Base-by-base conservation (phyloP, 1,140 invertebrate species). In the Bombus affinis region DNA sequence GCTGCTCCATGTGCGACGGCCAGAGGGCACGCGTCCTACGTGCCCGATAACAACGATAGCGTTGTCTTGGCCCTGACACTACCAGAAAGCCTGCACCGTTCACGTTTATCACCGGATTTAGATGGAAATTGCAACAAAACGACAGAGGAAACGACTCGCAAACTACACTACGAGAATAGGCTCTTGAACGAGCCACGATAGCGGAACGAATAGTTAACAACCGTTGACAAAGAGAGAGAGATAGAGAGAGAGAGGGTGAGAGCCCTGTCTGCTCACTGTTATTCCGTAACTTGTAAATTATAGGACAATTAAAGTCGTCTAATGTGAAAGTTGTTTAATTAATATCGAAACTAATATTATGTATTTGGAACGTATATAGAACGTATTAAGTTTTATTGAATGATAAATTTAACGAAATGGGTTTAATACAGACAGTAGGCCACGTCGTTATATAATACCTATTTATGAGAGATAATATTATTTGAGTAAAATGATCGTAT, bases 1-100 rank as follows among this genome's bases (percentile, higher is more conserved):
- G 76, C 59, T 83, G 74, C 42, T 65, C 84, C 79, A 72, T 62
- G 85, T 88, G 35, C 35, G 74, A 78, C 83, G 47, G 68, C 77
- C 82, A 75, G 37, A 59, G 85, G 80, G 86, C 57, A 74, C 57
- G 53, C 68, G 22, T 80, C 62, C 78, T 81, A 73, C 88, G 81
- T 81, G 82, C 62, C 74, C 77, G 92, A 93, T 93, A 92, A 93
- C 92, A 93, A 92, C 85, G 92, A 93, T 92, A 93, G 86, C 92
- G 90, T 92, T 93, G 92, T 93, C 91, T 88, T 81, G 83, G 74
- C 42, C 39, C 15, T 77, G 86, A 59, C 82, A 87, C 86, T 57
- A n/a, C n/a, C 37, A 44, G 76, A 79, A 80, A 80, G 62, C 32
- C 59, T 32, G 70, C 57, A 2, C 28, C 42, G 77, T 47, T 42